Evolutionary conservation across 2,797 vertebrate species (phyloP).

Genomic region (Amblyopsis hoosieri): DNA sequence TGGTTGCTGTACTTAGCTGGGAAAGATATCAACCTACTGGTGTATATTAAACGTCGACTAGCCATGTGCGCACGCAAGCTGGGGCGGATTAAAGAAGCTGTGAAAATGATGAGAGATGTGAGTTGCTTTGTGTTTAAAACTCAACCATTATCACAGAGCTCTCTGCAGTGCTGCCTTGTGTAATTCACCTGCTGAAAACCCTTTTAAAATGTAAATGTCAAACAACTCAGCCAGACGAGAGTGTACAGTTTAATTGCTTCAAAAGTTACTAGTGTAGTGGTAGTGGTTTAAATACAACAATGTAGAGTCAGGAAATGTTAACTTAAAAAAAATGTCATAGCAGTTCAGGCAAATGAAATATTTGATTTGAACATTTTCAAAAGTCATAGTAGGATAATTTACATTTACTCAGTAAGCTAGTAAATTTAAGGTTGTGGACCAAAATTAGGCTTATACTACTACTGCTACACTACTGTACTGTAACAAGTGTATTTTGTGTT

Average conservation of each 20-base stretch:
- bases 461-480: not conserved
- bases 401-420: not conserved
- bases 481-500: not conserved
- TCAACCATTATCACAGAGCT: not conserved
- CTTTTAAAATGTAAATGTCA: not conserved
- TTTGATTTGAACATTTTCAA: too few relatives aligned
- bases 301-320: not conserved
- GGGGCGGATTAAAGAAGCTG: conserved; percentile 94
- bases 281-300: not conserved
- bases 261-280: not conserved
- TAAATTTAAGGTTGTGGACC: too few relatives aligned
- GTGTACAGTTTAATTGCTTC: not conserved
- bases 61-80: conserved; percentile 98
- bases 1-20: conserved; percentile 79
- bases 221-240: not conserved
- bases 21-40: conserved; percentile 96
- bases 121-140: conserved; percentile 63
- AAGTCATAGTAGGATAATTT: not conserved
- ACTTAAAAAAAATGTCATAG: too few relatives aligned
- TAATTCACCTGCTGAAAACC: not conserved
- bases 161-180: not conserved
- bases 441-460: too few relatives aligned
- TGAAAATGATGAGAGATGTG: conserved; percentile 99
- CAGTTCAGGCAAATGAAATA: too few relatives aligned
- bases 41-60: conserved; percentile 95